phyloP scores from a whole-genome alignment of 2,113 vertebrate genomes.

The Rattus rattus region DNA sequence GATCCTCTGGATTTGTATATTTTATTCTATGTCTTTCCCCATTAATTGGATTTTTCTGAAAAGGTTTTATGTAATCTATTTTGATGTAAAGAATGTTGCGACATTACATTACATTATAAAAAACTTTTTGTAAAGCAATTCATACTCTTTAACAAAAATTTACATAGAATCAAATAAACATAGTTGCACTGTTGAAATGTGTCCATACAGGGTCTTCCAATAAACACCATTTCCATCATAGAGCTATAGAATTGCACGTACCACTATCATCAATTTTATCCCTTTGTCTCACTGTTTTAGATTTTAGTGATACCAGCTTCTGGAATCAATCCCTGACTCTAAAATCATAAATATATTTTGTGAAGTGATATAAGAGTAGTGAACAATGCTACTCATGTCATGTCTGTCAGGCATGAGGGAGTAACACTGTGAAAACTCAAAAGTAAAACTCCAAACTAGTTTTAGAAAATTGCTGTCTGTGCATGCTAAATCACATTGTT shows the following conservation, averaged over 20 bases:
- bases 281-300: no score
- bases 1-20: not conserved
- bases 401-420: not conserved
- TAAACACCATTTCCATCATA: not conserved
- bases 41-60: not conserved
- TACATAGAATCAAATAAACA: not conserved
- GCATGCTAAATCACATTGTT: not conserved
- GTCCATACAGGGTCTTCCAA: not conserved
- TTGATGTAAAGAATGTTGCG: not conserved
- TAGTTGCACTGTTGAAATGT: not conserved
- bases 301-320: not conserved
- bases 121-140: not conserved
- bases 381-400: not conserved
- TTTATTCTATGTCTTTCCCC: not conserved
- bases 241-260: not conserved
- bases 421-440: constrained; percentile 29
- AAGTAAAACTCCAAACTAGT: not conserved
- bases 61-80: not conserved
- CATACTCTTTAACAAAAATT: not conserved
- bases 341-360: not conserved
- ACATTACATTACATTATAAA: not conserved
- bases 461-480: not conserved
- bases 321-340: not conserved
- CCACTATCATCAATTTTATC: not conserved
- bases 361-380: not conserved